Evolutionary conservation across 2,797 vertebrate species (phyloP), one percentile per base, ranked within the genome.

Genomic region (Coregonus ussuriensis): DNA sequence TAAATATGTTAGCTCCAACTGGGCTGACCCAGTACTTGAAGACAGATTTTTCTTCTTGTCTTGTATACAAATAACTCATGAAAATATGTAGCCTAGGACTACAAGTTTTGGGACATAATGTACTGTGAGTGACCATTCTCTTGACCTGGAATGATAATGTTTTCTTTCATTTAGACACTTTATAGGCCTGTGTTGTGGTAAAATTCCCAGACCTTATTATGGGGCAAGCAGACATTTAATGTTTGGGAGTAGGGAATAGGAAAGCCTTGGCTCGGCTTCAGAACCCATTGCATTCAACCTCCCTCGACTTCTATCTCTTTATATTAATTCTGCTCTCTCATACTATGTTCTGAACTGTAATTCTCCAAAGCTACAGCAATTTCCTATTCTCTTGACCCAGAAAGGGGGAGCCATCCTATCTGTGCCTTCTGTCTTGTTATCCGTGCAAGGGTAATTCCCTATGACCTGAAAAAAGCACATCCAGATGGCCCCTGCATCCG

Each of bases 351-450:
- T 85, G 79, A 83, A 84, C 83, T 69, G 35, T 80, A 84, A 85
- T 83, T 75, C 77, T 74, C 63, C 79, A 78, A 76, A 80, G 72
- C 77, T 75, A 80, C 72, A 79, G 79, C 81, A 82, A 82, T 84
- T 85, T 88, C 82, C 83, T 81, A 77, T 83, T 86, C 84, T 71
- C 77, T 80, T 83, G 82, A 88, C 84, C 83, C 84, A 88, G 78
- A 88, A 87, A 83, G 71, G 72, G 76, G 77, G 62, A 82, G 78
- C 67, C 77, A 82, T 84, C 77, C 81, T 77, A 82, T 85, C 79
- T 82, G 67, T 72, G 81, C 78, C 79, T 87, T 86, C 83, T 83
- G 83, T 83, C 85, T 88, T 77, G 82, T 80, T 86, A 81, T 11
- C 82, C 68, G 74, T 84, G 81, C 80, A 76, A 82, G 75, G 78